phyloP scores from a whole-genome alignment of 2,797 vertebrate genomes.

The Coluber constrictor region DNA sequence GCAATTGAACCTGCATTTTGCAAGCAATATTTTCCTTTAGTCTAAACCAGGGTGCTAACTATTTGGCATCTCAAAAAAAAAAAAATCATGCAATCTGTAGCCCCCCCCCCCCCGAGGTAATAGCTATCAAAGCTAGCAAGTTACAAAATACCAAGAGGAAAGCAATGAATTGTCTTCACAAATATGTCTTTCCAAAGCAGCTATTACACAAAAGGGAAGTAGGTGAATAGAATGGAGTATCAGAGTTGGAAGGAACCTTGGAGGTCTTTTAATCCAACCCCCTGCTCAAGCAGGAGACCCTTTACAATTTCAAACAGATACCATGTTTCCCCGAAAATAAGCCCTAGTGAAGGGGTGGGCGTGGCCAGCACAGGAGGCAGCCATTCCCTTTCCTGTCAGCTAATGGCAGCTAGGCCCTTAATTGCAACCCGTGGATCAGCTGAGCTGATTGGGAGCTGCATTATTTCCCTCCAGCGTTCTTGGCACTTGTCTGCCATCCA shows the following conservation, averaged over 20 bases:
- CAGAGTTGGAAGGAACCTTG: not conserved
- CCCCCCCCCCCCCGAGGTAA: not conserved
- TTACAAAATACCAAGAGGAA: not conserved
- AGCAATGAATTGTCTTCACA: not conserved
- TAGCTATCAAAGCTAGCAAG: not conserved
- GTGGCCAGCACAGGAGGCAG: too few species aligned
- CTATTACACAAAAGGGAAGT: not conserved
- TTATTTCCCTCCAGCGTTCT: too few species aligned
- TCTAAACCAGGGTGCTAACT: not conserved
- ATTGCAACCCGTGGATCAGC: too few species aligned
- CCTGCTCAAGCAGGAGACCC: not conserved
- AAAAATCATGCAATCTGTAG: not conserved
- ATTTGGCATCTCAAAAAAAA: not conserved
- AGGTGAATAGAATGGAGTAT: not conserved
- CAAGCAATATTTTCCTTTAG: not conserved
- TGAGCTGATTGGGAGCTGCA: too few species aligned
- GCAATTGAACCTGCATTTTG: not conserved
- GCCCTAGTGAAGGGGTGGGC: too few species aligned
- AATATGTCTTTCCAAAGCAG: not conserved
- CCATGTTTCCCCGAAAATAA: too few species aligned
- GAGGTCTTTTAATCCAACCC: not conserved
- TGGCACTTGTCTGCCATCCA: too few species aligned
- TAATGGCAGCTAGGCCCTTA: too few species aligned
- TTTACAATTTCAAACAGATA: not conserved
- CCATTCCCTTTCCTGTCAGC: too few species aligned